Evolutionary conservation across 2,797 vertebrate genomes (phyloP), one percentile per base, ranked within the genome.

Genomic region (Acomys russatus): DNA sequence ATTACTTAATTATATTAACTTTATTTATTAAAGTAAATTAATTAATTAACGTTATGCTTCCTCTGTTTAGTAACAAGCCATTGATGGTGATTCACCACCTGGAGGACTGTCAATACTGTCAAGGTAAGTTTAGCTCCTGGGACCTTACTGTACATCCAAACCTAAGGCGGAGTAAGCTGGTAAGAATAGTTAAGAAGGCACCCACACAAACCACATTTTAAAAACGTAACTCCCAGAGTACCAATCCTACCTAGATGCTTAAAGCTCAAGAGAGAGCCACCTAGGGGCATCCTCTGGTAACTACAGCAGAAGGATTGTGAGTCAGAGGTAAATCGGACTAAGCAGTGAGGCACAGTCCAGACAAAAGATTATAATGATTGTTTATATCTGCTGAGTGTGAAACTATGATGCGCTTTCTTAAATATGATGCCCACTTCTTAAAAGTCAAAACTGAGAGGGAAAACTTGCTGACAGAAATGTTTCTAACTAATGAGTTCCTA

Each of bases 61-160:
- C 92, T 83, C 91, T 97, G 30, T 97, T 98, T 91, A 99, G 98
- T 95, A 99, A 99, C 94, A 99, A 99, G 94, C 98, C 99, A 15
- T 83, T 99, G 96, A 99, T 99, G 98, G 98, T 99, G 83, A 99
- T 99, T 98, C 98, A 98, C 96, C 98, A 99, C 92, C 97, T 99
- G 95, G 98, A 98, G 74, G 96, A 98, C 2, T 99, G 98, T 94
- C 98, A 98, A 54, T 98, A 98, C 51, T 98, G 98, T 91, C 98
- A 98, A 98, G 98, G 98, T 99, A 98, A 98, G 80, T 88, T 90
- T 92, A 66, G 83, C 22, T 89, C 97, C 96, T 94, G 7, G 86
- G 1, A 77, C 73, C 3, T 49, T 87, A n/a, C 6, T 70, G 11
- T 51, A 35, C 80, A 56, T 87, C 66, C 38, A 90, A 88, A 25